A percentile compares a stretch with the other conserved stretches of the same genome.
phyloP scores from a whole-genome alignment of 64 coral and sea anemone species.

The Montipora sp. region DNA sequence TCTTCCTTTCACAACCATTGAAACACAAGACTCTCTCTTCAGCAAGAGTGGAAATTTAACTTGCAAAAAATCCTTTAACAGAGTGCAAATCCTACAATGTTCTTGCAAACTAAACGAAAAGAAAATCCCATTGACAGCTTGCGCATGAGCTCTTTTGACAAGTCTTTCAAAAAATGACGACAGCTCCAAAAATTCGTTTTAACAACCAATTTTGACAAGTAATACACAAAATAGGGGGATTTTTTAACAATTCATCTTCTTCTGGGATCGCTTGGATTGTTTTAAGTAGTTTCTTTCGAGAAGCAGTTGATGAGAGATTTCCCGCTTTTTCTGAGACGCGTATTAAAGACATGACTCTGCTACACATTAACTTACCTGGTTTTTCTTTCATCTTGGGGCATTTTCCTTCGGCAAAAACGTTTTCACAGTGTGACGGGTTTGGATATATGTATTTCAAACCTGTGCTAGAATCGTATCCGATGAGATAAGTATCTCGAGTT shows the following conservation, averaged over 20 bases:
- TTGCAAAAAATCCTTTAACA: too few relatives aligned
- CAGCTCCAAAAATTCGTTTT: too few relatives aligned
- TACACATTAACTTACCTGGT: conserved; percentile 4
- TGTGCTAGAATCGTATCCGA: conserved; percentile 64
- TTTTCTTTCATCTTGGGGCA: conserved; percentile 36
- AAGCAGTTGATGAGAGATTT: not conserved
- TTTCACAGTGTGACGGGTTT: conserved; percentile 53
- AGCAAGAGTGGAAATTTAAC: too few relatives aligned
- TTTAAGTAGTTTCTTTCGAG: not conserved
- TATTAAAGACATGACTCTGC: not conserved
- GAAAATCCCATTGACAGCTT: too few relatives aligned
- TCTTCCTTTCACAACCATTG: too few relatives aligned
- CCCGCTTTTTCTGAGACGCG: not conserved
- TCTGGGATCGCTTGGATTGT: not conserved
- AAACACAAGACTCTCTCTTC: too few relatives aligned
- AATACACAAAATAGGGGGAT: not conserved
- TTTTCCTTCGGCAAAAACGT: conserved; percentile 43
- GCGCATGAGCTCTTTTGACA: too few relatives aligned
- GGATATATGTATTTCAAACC: conserved; percentile 75
- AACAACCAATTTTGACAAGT: too few relatives aligned
- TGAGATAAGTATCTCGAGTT: conserved; percentile 74
- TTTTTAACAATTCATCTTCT: not conserved
- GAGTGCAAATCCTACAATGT: too few relatives aligned
- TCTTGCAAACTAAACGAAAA: too few relatives aligned
- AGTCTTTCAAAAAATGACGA: too few relatives aligned